These are phyloP conservation scores for Acrobasis repandana DNA, from an alignment of 2,888 invertebrate genomes.

Conservation along the genomic window DNA sequence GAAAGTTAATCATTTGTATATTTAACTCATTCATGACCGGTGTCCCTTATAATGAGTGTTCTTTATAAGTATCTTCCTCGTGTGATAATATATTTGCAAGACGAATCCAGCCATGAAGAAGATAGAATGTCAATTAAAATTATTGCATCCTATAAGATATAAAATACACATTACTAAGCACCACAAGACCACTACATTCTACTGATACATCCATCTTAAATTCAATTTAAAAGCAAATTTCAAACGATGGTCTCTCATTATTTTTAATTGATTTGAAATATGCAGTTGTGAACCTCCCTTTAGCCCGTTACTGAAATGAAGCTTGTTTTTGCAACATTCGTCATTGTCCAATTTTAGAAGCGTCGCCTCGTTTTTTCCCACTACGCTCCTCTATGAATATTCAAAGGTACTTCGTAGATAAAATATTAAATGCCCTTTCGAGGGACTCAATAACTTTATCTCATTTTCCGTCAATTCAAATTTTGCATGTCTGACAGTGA, in stretches of 20 bases:
- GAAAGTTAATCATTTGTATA: no score
- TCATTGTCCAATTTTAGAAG: slow-evolving; percentile 72
- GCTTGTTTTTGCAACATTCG: slow-evolving; percentile 66
- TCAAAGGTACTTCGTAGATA: slow-evolving; percentile 29
- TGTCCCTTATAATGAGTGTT: no score
- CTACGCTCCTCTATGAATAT: slow-evolving; percentile 44
- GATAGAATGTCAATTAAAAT: neutral
- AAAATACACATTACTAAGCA: neutral
- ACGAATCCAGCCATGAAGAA: no score
- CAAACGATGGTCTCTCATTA: neutral
- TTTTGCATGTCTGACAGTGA: slow-evolving; percentile 21
- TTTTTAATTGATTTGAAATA: slow-evolving; percentile 7
- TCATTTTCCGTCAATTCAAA: slow-evolving; percentile 23
- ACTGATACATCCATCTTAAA: neutral
- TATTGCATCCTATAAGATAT: neutral
- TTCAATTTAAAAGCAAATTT: neutral
- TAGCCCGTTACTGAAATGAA: slow-evolving; percentile 17
- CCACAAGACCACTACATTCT: neutral
- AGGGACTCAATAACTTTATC: slow-evolving; percentile 20
- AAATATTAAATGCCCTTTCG: slow-evolving; percentile 20
- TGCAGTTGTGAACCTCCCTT: slow-evolving; percentile 21
- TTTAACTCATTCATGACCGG: no score
- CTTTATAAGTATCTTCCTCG: no score
- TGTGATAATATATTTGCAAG: no score
- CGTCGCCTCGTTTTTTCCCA: slow-evolving; percentile 39